phyloP scores from a whole-genome alignment of 35 echinoderm and acorn worm species.

The Anneissia japonica region DNA sequence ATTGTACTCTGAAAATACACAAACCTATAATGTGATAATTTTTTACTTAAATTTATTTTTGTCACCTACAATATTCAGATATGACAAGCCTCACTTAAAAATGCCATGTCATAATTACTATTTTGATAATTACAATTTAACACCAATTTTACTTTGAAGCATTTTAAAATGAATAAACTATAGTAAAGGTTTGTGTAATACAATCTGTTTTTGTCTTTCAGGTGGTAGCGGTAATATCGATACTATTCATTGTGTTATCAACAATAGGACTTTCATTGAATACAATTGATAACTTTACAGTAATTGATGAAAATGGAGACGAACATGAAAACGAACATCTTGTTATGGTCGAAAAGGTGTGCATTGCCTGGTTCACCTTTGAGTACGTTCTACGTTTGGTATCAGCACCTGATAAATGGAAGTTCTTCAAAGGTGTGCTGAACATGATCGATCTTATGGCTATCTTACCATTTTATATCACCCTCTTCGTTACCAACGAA shows the following conservation, averaged over 20 bases:
- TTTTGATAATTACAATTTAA: too few species aligned
- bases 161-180: too few species aligned
- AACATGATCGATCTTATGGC: conserved; percentile 97
- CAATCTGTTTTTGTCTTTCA: conserved; percentile 53
- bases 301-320: conserved; percentile 3
- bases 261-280: conserved; percentile 93
- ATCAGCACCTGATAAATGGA: conserved; percentile 98
- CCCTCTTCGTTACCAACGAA: conserved; percentile 75
- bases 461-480: conserved; percentile 92
- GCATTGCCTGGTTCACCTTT: conserved; percentile 95
- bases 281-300: conserved; percentile 60
- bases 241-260: conserved; percentile 87
- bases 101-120: too few species aligned
- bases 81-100: too few species aligned
- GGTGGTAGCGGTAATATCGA: conserved; percentile 89
- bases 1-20: too few species aligned
- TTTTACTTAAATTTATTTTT: too few species aligned
- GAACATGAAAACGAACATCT: conserved; percentile 53
- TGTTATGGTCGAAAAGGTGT: conserved; percentile 71
- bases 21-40: too few species aligned
- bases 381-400: conserved; percentile 83
- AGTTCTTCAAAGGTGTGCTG: conserved; percentile 90
- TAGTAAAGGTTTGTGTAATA: too few species aligned
- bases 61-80: too few species aligned
- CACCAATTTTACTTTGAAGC: too few species aligned